Evolutionary conservation across 2,113 vertebrate species (phyloP), one percentile per base, ranked within the genome.

Genomic region (Isichthys henryi): DNA sequence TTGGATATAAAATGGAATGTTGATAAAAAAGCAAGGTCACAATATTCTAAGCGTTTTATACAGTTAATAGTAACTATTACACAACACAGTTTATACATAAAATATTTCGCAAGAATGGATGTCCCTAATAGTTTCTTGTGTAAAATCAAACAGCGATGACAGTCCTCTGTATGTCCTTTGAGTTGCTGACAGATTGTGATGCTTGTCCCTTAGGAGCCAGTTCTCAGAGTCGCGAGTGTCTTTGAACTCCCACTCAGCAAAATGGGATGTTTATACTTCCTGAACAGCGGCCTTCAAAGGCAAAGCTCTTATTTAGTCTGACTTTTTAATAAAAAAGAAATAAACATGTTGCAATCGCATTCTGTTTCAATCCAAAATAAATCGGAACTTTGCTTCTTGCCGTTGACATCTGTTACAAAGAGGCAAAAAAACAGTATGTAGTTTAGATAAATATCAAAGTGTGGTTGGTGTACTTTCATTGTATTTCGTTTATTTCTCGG

Each of bases 391-490:
- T 6, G 13, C 48, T 86, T 50, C 23, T 19, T 46, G 39, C 52
- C 43, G 1, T 92, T 94, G 91, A 90, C 90, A 93, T 93, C 90
- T 92, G 92, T 94, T 91, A 91, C 94, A 89, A 91, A 91, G 91
- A 52, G 93, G 92, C 92, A 5, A 85, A 27, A 27, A 91, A 91
- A 58, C 93, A 93, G 93, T 94, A 94, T 90, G 94, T 96, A 94
- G 93, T 91, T 93, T 94, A 91, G 91, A 94, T 95, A 93, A 92
- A 95, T 93, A 92, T 93, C 92, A 92, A 93, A 92, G 93, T 93
- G 92, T 94, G 92, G 94, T 43, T 94, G 92, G 94, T 43, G 74
- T 94, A 93, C 93, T 93, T 92, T 94, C 92, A 92, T 91, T 94
- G 94, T 96, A 94, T 93, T 93, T 93, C 89, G 91, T 90, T 93